phyloP scores from a whole-genome alignment of 2,113 vertebrate genomes.

The Desmodus rotundus region DNA sequence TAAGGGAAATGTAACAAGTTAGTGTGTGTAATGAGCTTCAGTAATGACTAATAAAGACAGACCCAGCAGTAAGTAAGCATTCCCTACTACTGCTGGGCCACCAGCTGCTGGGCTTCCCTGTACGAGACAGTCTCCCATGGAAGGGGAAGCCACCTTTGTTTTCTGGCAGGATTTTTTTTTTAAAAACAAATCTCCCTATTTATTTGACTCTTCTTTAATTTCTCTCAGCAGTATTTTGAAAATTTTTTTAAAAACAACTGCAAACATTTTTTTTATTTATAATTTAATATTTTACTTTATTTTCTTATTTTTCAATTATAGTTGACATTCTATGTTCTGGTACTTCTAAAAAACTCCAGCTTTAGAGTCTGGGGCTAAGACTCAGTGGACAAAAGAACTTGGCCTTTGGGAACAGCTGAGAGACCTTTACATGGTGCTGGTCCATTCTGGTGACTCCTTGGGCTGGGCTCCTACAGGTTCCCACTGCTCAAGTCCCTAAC shows the following conservation, averaged over 20 bases:
- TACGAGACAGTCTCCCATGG: neutral
- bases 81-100: too few species aligned
- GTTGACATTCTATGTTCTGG: neutral
- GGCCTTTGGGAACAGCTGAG: neutral
- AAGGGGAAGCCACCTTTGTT: neutral
- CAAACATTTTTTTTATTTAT: neutral
- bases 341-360: neutral
- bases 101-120: neutral
- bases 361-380: neutral
- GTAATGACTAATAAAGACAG: neutral
- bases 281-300: neutral
- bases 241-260: neutral
- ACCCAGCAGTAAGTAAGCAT: neutral
- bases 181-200: neutral
- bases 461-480: neutral
- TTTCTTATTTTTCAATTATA: neutral
- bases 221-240: neutral
- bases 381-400: neutral
- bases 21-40: neutral
- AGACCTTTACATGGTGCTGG: neutral
- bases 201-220: neutral
- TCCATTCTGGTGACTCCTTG: neutral
- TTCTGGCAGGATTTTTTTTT: neutral
- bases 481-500: neutral
- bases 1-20: neutral